These are phyloP conservation scores for Norana najaformis DNA, from an alignment of 2,888 invertebrate genomes.

Conservation along the genomic window DNA sequence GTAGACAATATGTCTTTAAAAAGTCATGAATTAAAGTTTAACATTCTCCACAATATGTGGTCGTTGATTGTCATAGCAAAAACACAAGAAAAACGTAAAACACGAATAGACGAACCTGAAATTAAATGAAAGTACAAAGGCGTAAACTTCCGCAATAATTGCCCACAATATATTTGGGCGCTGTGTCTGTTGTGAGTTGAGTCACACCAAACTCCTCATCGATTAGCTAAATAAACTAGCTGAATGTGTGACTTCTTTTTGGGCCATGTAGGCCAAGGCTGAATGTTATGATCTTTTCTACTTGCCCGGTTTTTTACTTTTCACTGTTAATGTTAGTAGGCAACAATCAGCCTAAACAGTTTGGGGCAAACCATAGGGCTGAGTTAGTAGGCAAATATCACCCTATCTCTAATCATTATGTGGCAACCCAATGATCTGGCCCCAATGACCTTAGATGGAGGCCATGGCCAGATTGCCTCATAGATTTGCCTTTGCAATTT, in stretches of 20 bases:
- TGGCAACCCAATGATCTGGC: neutral
- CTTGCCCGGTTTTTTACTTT: neutral
- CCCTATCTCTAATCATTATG: neutral
- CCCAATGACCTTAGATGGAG: too few species aligned
- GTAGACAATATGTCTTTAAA: neutral
- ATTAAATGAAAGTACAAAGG: neutral
- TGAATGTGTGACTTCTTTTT: neutral
- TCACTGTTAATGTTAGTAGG: neutral
- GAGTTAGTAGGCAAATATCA: neutral
- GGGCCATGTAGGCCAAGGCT: neutral
- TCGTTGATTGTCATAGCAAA: neutral
- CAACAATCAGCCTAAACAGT: neutral
- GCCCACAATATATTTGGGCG: neutral
- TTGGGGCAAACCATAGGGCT: neutral
- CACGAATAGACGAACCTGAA: neutral
- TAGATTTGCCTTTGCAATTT: neutral
- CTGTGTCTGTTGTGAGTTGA: too few species aligned
- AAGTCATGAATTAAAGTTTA: neutral
- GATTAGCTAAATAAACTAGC: neutral
- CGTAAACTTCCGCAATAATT: neutral
- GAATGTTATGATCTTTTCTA: neutral
- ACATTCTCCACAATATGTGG: neutral
- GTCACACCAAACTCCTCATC: too few species aligned
- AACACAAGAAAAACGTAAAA: neutral
- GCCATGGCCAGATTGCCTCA: too few species aligned